Conservation (phyloP, 2,113 vertebrate species). For the Hiodon alosoides region DNA sequence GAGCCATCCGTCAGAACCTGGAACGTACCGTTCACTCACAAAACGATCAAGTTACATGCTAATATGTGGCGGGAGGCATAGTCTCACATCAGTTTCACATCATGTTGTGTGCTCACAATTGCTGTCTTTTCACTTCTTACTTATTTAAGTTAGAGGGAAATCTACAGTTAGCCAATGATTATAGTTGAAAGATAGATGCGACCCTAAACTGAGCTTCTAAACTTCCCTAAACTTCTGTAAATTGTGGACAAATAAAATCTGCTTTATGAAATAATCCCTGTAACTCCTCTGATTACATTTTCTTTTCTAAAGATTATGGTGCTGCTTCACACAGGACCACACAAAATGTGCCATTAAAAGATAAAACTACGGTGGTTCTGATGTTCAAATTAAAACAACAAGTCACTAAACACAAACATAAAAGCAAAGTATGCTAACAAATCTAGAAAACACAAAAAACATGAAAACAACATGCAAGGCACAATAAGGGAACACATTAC, state of each 20-base stretch:
- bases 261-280: background rate
- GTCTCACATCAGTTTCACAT: background rate
- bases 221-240: background rate
- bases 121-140: background rate
- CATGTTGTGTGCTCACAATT: background rate
- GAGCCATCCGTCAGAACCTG: background rate
- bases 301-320: background rate
- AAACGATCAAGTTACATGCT: background rate
- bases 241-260: constrained; percentile 8
- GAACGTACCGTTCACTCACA: background rate
- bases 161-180: background rate
- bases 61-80: background rate
- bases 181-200: background rate
- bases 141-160: background rate
- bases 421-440: too few relatives aligned
- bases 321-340: too few relatives aligned
- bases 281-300: background rate
- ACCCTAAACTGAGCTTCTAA: background rate
- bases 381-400: too few relatives aligned
- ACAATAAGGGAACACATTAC: too few relatives aligned
- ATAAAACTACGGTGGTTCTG: too few relatives aligned
- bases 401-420: too few relatives aligned
- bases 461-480: too few relatives aligned
- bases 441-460: too few relatives aligned
- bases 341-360: too few relatives aligned